Base-by-base conservation (phyloP, 2,797 vertebrate genomes). In the Valencia hispanica region DNA sequence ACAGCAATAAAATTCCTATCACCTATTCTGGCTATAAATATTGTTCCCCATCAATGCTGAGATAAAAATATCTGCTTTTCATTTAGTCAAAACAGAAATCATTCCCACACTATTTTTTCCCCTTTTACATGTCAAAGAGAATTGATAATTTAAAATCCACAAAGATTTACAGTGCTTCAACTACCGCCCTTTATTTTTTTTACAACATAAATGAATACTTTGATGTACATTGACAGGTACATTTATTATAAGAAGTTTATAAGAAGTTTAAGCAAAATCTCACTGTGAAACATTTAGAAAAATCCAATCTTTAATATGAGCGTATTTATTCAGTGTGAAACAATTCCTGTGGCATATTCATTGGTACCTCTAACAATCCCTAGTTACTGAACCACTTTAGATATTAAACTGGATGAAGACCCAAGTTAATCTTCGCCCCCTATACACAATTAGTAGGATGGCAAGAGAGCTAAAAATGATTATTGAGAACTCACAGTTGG, bases 1-100 rank as follows among this genome's bases (percentile, higher is more conserved):
- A 93, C 41, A 4, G 8, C 20, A 5, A 7, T 8, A 12, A 14
- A n/a, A 39, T 25, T 41, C 36, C 14, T 12, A 36, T n/a, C 36
- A n/a, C 25, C 18, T 10, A 10, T 18, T 6, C 32, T 22, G 0
- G 14, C 2, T 15, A 11, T n/a, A 41, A 68, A 43, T n/a, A 27
- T n/a, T n/a, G 11, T 14, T 7, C 65, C 5, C 12, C 36, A 43
- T 12, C 12, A 68, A 43, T n/a, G 36, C 22, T 65, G 34, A 39
- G 22, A 65, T 65, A 10, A 10, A 36, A 25, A 65, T 39, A 65
- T 8, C 25, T 57, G 5, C 32, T 14, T 36, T 55, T 55, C 7
- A 22, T 51, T 32, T 25, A 17, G 11, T 53, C 6, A 69, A 47
- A 69, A 17, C 41, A 32, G 14, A 51, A 20, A 51, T 34, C 12